Evolutionary conservation across 2,888 invertebrate genomes (phyloP).

Genomic region (Pycnomerus fuliginosus): DNA sequence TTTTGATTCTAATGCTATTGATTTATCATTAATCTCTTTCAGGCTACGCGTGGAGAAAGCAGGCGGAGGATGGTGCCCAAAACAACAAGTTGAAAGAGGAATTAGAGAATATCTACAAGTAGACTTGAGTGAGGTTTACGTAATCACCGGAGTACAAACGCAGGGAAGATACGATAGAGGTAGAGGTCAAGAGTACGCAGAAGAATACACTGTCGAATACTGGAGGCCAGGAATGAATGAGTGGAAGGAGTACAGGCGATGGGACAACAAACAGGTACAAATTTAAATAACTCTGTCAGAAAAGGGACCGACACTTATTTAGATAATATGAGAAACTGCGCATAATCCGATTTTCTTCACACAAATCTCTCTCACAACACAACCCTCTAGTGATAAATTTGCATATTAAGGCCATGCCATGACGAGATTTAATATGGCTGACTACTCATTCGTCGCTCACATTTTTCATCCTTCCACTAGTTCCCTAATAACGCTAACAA

Average conservation of each 20-base stretch:
- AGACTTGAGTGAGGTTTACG: constrained; percentile 61
- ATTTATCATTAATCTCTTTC: constrained; percentile 42
- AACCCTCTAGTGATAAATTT: not conserved
- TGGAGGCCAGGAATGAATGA: constrained; percentile 61
- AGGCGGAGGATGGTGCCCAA: constrained; percentile 80
- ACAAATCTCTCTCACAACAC: not conserved
- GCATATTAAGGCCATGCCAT: no score
- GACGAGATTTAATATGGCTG: no score
- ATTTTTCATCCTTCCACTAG: no score
- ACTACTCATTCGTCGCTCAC: no score
- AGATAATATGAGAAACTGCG: not conserved
- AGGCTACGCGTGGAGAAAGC: constrained; percentile 69
- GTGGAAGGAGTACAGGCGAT: constrained; percentile 66
- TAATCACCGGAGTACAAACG: constrained; percentile 71
- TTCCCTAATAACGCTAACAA: no score
- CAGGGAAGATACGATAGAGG: constrained; percentile 78
- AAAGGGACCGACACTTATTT: not conserved
- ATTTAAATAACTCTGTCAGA: not conserved
- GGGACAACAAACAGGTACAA: constrained; percentile 65
- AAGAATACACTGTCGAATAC: constrained; percentile 70
- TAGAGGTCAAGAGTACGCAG: constrained; percentile 72
- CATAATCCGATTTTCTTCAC: constrained; percentile 1
- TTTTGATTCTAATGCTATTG: no score
- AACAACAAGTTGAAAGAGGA: constrained; percentile 62
- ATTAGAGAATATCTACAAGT: constrained; percentile 69